Percentiles rank a stretch among this genome's conserved stretches.
These are phyloP conservation scores for Portunus trituberculatus DNA, from an alignment of 1,140 invertebrate genomes.

Conservation along the genomic window DNA sequence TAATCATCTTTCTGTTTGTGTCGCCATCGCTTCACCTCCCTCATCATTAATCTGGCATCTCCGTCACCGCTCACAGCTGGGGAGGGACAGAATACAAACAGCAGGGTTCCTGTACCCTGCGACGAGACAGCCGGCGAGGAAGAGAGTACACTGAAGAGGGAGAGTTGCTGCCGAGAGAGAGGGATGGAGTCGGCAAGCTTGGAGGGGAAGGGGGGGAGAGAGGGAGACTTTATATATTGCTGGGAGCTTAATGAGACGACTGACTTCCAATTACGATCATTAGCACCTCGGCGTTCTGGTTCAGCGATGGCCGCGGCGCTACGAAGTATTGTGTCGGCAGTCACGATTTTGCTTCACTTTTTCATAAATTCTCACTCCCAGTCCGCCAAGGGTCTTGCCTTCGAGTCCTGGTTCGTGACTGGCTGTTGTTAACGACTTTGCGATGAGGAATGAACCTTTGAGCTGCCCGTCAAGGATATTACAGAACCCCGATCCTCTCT, in stretches of 20 bases:
- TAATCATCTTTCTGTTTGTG: neutral
- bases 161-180: neutral
- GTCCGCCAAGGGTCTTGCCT: neutral
- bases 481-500: too few species aligned
- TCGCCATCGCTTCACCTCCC: neutral
- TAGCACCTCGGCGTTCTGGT: slow-evolving; percentile 18
- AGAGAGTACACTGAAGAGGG: neutral
- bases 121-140: neutral
- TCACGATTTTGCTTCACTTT: slow-evolving; percentile 13
- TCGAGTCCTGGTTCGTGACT: neutral
- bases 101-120: too few species aligned
- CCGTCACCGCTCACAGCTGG: neutral
- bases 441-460: neutral
- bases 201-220: neutral
- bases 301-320: neutral
- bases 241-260: neutral
- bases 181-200: neutral
- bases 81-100: too few species aligned
- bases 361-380: slow-evolving; percentile 10
- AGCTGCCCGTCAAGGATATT: slow-evolving; percentile 9
- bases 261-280: neutral
- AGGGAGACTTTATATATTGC: neutral
- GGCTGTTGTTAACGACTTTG: neutral
- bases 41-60: neutral
- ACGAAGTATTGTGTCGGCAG: neutral